Base-by-base conservation (phyloP, 2,113 vertebrate genomes). In the Anseranas semipalmata region DNA sequence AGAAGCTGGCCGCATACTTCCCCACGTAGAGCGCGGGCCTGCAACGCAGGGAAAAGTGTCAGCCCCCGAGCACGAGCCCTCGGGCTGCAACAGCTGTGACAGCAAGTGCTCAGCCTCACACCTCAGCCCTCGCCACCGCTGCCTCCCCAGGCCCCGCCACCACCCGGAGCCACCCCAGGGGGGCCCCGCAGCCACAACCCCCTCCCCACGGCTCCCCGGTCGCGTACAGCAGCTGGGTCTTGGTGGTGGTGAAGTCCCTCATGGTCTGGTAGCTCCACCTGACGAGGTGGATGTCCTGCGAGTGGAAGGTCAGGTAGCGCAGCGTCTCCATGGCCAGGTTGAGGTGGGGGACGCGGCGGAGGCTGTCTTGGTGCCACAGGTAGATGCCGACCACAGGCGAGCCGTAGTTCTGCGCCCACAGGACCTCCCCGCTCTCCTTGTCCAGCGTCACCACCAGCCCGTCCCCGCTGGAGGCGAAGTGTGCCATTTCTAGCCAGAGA, bases 391-490 rank as follows among this genome's bases (percentile, higher is more conserved):
- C 98, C 66, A 99, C 99, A 0, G 99, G 99, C 0, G 99, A 98
- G 4, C 98, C 99, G 0, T 99, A 99, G 96, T 99, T 99, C 95
- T 99, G 99, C 0, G 98, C 99, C 99, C 99, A 99, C 78, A 99
- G 97, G 33, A 99, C 98, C 4, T 98, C 97, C 9, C 99, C 99
- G 0, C 98, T 98, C 90, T 98, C 98, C 62, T 98, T 98, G 97
- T 99, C 99, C 86, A 99, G 98, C 0, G 99, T 99, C 78, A 99
- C 99, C 95, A 99, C 98, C 63, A 99, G 98, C 39, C 99, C 99
- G 0, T 99, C 99, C 2, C 99, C 99, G 0, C 99, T 99, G 3
- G 99, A 99, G 17, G 98, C 98, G 15, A 99, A 98, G 92, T 99
- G 98, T 59, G 99, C 98, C 98, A 99, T 98, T 88, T 99, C 99